A percentile compares a stretch with the other conserved stretches of the same genome.
These are phyloP conservation scores for Delichon dasypus DNA, from an alignment of 2,797 vertebrate genomes.

Conservation along the genomic window DNA sequence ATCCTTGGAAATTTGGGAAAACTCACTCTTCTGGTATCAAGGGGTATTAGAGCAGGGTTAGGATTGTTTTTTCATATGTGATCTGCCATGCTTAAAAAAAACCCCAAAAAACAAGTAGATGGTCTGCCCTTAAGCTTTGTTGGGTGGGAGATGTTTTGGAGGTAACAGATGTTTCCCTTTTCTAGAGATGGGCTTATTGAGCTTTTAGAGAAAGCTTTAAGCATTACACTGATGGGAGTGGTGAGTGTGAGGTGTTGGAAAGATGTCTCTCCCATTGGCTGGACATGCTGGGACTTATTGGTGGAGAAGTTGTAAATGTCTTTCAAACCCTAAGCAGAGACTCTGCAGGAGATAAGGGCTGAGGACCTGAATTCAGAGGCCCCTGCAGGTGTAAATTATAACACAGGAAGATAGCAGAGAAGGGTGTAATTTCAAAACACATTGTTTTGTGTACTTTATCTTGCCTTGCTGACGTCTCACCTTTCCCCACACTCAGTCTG, in stretches of 20 bases:
- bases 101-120: neutral
- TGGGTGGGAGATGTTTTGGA: neutral
- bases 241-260: neutral
- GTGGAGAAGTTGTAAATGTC: neutral
- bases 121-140: neutral
- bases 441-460: neutral
- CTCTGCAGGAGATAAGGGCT: slow-evolving; percentile 6
- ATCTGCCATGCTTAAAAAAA: neutral
- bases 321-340: neutral
- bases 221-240: neutral
- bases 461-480: neutral
- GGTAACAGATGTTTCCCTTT: neutral
- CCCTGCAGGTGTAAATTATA: slow-evolving; percentile 32
- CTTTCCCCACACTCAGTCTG: neutral
- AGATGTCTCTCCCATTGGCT: neutral
- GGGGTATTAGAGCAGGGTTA: neutral
- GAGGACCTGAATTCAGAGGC: slow-evolving; percentile 7
- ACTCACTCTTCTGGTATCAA: neutral
- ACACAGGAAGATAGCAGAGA: neutral
- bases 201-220: neutral
- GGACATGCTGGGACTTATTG: neutral
- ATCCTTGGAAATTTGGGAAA: neutral
- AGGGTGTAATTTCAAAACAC: slow-evolving; percentile 16
- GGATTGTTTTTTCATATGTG: neutral
- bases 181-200: neutral